Percentiles rank a stretch among this genome's conserved stretches.
These are phyloP conservation scores for Lithophane ornitopus DNA, from an alignment of 2,888 invertebrate genomes.

Conservation along the genomic window DNA sequence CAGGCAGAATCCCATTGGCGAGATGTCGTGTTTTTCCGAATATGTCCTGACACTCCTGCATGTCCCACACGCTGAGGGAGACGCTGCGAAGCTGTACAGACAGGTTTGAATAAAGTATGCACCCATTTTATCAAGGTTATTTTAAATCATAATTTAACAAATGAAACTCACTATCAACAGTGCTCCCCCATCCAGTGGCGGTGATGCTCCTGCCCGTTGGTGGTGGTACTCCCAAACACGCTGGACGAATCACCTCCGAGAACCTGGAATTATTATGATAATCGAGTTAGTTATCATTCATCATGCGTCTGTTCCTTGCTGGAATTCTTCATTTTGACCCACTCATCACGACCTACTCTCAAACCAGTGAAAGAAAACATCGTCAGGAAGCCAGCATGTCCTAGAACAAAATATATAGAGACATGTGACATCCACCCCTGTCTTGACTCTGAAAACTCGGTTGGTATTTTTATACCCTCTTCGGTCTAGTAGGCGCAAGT, in stretches of 20 bases:
- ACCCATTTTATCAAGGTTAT: background rate
- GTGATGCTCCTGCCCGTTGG: conserved; percentile 75
- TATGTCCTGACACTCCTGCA: conserved; percentile 74
- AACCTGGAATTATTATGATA: conserved; percentile 73
- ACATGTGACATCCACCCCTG: too few species aligned
- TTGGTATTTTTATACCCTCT: too few species aligned
- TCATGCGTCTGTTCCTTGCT: too few species aligned
- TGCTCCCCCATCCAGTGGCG: conserved; percentile 86
- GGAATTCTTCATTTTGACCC: too few species aligned
- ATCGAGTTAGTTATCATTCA: too few species aligned
- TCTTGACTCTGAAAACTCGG: too few species aligned
- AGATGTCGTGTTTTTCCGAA: conserved; percentile 82
- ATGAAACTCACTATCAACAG: conserved; percentile 79
- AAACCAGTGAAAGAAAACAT: too few species aligned
- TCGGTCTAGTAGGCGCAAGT: too few species aligned
- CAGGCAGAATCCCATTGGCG: conserved; percentile 77
- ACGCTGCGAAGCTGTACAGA: conserved; percentile 83
- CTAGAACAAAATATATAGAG: too few species aligned
- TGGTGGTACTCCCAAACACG: conserved; percentile 83
- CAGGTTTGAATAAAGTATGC: conserved; percentile 41
- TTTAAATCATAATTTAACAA: background rate
- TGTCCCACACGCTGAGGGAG: conserved; percentile 82
- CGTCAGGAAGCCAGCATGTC: too few species aligned
- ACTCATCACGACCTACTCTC: too few species aligned
- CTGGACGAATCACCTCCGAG: conserved; percentile 81